phyloP scores from a whole-genome alignment of 1,140 invertebrate genomes.

The Riptortus pedestris region DNA sequence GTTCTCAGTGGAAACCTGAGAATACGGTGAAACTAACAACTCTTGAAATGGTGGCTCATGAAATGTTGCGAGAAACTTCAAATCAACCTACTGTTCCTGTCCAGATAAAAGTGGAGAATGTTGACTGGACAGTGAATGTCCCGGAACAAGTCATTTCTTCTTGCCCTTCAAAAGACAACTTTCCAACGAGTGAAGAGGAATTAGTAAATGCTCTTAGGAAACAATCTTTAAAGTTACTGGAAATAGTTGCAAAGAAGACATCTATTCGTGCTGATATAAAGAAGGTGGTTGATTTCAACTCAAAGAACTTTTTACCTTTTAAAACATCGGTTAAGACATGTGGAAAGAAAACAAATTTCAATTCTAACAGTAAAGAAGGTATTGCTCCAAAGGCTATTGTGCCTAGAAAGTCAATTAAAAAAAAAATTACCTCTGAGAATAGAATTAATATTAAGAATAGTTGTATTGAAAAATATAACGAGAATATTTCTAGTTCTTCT shows the following conservation, averaged over 20 bases:
- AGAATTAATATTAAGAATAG: too few relatives aligned
- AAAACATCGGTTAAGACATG: neutral
- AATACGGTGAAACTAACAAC: slow-evolving; percentile 6
- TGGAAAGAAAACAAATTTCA: too few relatives aligned
- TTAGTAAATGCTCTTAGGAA: neutral
- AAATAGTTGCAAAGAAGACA: neutral
- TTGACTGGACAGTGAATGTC: slow-evolving; percentile 13
- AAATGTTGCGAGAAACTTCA: neutral
- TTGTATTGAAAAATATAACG: too few relatives aligned
- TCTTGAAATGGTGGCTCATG: neutral
- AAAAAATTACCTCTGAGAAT: too few relatives aligned
- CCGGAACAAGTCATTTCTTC: neutral
- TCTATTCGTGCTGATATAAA: neutral
- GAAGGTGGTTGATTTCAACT: neutral
- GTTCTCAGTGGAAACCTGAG: too few relatives aligned
- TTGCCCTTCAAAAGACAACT: too few relatives aligned
- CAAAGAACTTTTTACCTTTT: neutral
- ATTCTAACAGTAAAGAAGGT: too few relatives aligned
- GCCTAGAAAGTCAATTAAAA: too few relatives aligned
- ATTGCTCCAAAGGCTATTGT: too few relatives aligned
- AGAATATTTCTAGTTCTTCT: too few relatives aligned
- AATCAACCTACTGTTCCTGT: neutral
- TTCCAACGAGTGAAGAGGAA: too few relatives aligned
- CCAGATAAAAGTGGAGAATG: neutral
- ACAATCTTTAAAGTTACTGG: neutral